Evolutionary conservation across 2,113 vertebrate species (phyloP), one percentile per base, ranked within the genome.

Genomic region (Rhinoderma darwinii): DNA sequence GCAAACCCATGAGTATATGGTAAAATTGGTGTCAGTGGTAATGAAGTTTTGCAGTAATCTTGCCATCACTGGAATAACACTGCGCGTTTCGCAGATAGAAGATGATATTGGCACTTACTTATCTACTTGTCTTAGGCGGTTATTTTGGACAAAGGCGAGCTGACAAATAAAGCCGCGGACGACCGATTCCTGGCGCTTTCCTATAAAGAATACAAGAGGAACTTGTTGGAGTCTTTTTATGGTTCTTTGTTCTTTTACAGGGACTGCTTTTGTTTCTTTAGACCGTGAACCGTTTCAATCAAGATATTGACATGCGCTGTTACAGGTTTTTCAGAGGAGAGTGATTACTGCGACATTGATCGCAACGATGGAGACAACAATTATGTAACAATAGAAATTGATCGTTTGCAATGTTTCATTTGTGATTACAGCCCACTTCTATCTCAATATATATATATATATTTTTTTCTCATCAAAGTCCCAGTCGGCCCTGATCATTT

Each of bases 351-450:
- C 10, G 20, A 61, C 86, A 87, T 87, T 82, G 86, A 87, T 87
- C 75, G 86, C 78, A 87, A 87, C 37, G 79, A 87, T 87, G 32
- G 51, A 87, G 70, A 73, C 78, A 82, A 87, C 86, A 87, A 87
- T 87, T 87, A 82, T 87, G 56, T 61, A 87, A 75, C 78, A 82
- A 79, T 75, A 81, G 79, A 82, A 87, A 87, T 82, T 87, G 86
- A 87, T 87, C 82, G 86, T 87, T 82, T 54, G 7, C n/a, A 82
- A 70, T 74, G 76, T 54, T 80, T 72, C 84, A 81, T 54, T 74
- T 87, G 63, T 87, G 79, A 82, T 87, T 87, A 87, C 70, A 27
- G 35, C n/a, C 50, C 37, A 81, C n/a, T 87, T 61, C 32, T 75
- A 27, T n/a, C 39, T 76, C 73, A 43, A 35, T 76, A 47, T 47